A percentile compares a stretch with the other conserved stretches of the same genome.
Conservation (phyloP, 2,797 vertebrate genomes). For the Nannoperca australis region DNA sequence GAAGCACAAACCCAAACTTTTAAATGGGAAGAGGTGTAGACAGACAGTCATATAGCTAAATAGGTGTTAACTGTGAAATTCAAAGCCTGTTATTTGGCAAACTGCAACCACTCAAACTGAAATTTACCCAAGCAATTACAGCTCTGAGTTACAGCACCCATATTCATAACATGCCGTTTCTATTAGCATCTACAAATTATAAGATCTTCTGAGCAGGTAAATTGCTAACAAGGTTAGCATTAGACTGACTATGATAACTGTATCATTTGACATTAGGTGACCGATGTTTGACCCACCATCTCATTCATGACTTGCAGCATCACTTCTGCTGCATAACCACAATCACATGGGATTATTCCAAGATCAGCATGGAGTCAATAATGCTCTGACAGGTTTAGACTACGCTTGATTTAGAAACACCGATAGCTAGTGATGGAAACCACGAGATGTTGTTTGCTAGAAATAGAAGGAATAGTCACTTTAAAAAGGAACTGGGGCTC, state of each 20-base stretch:
- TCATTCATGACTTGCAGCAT: constrained; percentile 32
- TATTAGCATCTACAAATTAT: constrained; percentile 43
- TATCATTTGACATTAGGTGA: constrained; percentile 23
- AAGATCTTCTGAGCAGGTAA: constrained; percentile 7
- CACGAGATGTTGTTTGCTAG: constrained; percentile 48
- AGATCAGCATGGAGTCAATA: constrained; percentile 34
- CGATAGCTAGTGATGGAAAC: constrained; percentile 70
- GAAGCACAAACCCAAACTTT: constrained; percentile 53
- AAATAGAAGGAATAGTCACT: constrained; percentile 70
- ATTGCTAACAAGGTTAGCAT: constrained; percentile 11
- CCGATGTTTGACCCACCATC: background rate
- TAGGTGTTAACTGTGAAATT: constrained; percentile 53
- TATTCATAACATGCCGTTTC: constrained; percentile 52
- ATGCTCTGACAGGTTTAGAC: constrained; percentile 45
- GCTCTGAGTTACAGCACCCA: constrained; percentile 25
- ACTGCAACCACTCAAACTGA: constrained; percentile 28
- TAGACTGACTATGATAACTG: background rate
- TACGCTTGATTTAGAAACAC: constrained; percentile 64
- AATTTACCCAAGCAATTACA: constrained; percentile 19
- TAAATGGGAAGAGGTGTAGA: constrained; percentile 61
- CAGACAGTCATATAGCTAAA: constrained; percentile 69
- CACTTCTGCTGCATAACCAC: constrained; percentile 52
- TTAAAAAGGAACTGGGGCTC: constrained; percentile 70
- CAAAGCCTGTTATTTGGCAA: constrained; percentile 52
- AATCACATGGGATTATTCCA: constrained; percentile 64